Conservation (phyloP, 2,797 vertebrate genomes). For the Chrosomus eos region DNA sequence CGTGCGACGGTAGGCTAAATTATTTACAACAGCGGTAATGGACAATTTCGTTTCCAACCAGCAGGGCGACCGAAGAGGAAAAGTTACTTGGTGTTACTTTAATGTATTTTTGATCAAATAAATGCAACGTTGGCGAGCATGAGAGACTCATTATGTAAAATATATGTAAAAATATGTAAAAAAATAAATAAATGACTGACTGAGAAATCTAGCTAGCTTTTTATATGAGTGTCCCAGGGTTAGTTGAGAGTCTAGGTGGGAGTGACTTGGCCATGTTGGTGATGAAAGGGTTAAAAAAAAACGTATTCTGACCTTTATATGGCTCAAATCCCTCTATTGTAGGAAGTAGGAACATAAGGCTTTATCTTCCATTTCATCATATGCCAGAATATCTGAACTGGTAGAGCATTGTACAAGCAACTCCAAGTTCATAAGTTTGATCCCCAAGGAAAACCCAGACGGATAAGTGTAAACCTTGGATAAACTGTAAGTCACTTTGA, state of each 20-base stretch:
- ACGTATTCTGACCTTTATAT: not conserved
- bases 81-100: too few species aligned
- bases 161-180: not conserved
- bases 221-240: not conserved
- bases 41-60: too few species aligned
- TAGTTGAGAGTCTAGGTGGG: not conserved
- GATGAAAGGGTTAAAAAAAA: not conserved
- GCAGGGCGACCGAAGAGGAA: too few species aligned
- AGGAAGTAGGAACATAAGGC: not conserved
- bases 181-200: not conserved
- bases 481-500: not conserved
- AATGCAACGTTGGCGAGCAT: not conserved
- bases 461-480: conserved; percentile 4
- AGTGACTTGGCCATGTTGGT: not conserved
- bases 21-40: too few species aligned
- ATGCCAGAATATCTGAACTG: not conserved
- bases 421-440: not conserved
- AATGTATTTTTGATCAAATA: not conserved
- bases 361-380: not conserved
- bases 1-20: too few species aligned
- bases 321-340: not conserved
- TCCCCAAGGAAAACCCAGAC: not conserved
- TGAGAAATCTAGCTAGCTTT: not conserved
- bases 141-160: not conserved
- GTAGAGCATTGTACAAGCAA: too few species aligned